Evolutionary conservation across 2,888 invertebrate genomes (phyloP).

Genomic region (Selenia dentaria): DNA sequence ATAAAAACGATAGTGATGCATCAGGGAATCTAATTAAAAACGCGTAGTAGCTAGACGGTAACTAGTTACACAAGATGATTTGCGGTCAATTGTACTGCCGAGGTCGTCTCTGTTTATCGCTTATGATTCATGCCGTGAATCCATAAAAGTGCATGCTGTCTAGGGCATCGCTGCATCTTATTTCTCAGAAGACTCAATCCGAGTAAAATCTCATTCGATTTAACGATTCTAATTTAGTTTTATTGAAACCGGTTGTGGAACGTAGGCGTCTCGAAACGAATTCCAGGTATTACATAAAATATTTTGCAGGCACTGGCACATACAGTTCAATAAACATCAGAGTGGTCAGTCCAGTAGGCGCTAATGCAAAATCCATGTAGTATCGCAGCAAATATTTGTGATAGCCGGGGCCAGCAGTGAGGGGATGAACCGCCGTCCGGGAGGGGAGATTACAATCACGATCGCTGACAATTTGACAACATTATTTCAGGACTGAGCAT

Average conservation of each 20-base stretch:
- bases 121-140: constrained; percentile 56
- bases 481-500: constrained; percentile 8
- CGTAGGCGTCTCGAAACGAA: constrained; percentile 24
- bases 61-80: constrained; percentile 39
- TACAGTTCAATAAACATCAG: constrained; percentile 55
- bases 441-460: constrained; percentile 27
- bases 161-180: constrained; percentile 18
- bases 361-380: constrained; percentile 74
- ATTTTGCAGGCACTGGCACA: constrained; percentile 27
- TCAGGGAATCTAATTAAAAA: constrained; percentile 15
- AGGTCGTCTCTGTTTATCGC: constrained; percentile 55
- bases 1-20: background rate
- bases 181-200: constrained; percentile 19
- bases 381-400: constrained; percentile 63
- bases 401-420: constrained; percentile 49
- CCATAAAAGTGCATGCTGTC: constrained; percentile 39
- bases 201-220: constrained; percentile 21
- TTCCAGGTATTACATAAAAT: constrained; percentile 25
- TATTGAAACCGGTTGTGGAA: constrained; percentile 34
- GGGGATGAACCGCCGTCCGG: constrained; percentile 36
- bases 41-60: constrained; percentile 10
- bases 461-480: constrained; percentile 37
- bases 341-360: constrained; percentile 53
- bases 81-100: constrained; percentile 50
- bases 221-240: constrained; percentile 38